phyloP scores from a whole-genome alignment of 2,113 vertebrate species.

The Piprites chloris region DNA sequence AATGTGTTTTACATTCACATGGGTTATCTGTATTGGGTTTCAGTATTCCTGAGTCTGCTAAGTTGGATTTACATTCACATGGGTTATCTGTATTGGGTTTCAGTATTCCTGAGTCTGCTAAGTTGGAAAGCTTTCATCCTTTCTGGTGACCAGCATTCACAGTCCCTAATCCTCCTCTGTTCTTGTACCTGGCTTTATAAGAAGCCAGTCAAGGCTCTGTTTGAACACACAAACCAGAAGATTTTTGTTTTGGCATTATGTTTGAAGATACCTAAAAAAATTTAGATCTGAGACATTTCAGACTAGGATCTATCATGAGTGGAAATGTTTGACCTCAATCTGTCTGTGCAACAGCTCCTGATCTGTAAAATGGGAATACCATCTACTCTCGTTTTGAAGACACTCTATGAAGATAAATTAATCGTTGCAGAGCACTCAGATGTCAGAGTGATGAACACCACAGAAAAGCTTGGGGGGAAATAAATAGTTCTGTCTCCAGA shows the following conservation, averaged over 20 bases:
- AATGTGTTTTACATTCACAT: neutral
- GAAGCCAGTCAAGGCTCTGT: neutral
- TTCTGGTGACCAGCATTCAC: neutral
- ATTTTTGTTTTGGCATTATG: neutral
- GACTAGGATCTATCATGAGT: conserved; percentile 5
- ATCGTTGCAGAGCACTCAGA: conserved; percentile 49
- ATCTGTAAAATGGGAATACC: conserved; percentile 52
- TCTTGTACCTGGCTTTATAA: neutral
- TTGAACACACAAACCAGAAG: neutral
- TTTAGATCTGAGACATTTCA: conserved; percentile 35
- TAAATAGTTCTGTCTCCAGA: conserved; percentile 45
- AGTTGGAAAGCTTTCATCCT: neutral
- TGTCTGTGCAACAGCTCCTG: conserved; percentile 47
- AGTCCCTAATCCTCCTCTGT: neutral
- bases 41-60: neutral
- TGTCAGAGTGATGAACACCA: conserved; percentile 59
- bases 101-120: neutral
- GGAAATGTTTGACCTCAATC: conserved; percentile 58
- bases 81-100: neutral
- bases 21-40: neutral
- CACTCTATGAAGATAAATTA: conserved; percentile 60
- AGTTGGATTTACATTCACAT: too few relatives aligned
- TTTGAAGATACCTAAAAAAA: neutral
- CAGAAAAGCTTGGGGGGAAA: conserved; percentile 32
- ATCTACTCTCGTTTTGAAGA: conserved; percentile 46